Evolutionary conservation across 2,113 vertebrate genomes (phyloP), one percentile per base, ranked within the genome.

Genomic region (Dissostichus mawsoni): DNA sequence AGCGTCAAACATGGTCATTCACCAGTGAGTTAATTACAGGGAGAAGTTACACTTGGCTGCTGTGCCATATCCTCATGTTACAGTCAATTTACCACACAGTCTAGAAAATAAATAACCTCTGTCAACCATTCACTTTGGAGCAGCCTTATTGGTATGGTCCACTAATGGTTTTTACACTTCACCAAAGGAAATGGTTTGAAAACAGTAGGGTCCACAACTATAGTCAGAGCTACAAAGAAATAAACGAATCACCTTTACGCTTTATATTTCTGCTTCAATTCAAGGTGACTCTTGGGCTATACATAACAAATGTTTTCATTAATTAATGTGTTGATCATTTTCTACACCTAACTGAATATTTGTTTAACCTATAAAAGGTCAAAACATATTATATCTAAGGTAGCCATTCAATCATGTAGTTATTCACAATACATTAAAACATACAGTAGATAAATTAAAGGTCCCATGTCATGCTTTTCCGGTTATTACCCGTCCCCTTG

Each of bases 21-120:
- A 64, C 36, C 69, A 83, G 81, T n/a, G 53, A 81, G 74, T 71
- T 84, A 84, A 88, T 74, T 74, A 82, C 69, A 82, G 84, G 78
- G 80, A 67, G 65, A 50, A 23, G 76, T 66, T 77, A 67, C 74
- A 55, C 53, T 20, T 56, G 81, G 51, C 78, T 64, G 67, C 73
- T 25, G 58, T 59, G 69, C 68, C 74, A 64, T 75, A 66, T 88
- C 87, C 83, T 84, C 83, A 78, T 57, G 72, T 91, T 83, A 68
- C 87, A 83, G 55, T 74, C 85, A 69, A 71, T 87, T 86, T 72
- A 83, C 74, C 78, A 57, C 73, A 68, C 10, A 29, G 75, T 65
- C 25, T 36, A 23, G 58, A 25, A 50, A 56, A 63, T 48, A 84
- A 36, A 63, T 73, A 67, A 84, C 81, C 73, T 81, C 59, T 62